phyloP scores from a whole-genome alignment of 2,888 invertebrate species.

The Erebia aethiops region DNA sequence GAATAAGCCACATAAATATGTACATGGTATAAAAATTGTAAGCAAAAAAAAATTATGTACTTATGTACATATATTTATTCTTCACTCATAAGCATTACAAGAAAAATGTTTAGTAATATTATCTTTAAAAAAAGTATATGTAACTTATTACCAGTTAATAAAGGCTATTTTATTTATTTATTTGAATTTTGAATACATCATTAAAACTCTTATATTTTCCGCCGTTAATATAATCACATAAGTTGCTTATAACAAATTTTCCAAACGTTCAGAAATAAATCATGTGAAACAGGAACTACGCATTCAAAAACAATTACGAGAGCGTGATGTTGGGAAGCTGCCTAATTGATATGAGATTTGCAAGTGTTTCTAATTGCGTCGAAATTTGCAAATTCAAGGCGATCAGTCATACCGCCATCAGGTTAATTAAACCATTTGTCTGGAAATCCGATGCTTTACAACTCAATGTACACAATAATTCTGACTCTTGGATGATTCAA shows the following conservation, averaged over 20 bases:
- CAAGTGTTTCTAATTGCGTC: constrained; percentile 80
- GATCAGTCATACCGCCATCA: constrained; percentile 80
- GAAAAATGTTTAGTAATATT: too few relatives aligned
- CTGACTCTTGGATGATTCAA: background rate
- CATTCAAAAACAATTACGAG: constrained; percentile 81
- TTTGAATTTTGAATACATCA: too few relatives aligned
- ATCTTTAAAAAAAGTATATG: too few relatives aligned
- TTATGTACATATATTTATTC: too few relatives aligned
- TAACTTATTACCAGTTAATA: too few relatives aligned
- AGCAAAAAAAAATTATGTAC: too few relatives aligned
- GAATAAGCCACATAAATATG: too few relatives aligned
- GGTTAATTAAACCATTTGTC: constrained; percentile 83
- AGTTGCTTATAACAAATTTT: constrained; percentile 18
- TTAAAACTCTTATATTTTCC: background rate
- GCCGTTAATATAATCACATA: background rate
- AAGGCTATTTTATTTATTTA: too few relatives aligned
- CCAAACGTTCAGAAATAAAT: constrained; percentile 59
- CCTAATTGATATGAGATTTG: constrained; percentile 83
- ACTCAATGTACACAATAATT: constrained; percentile 45
- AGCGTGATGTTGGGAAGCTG: constrained; percentile 78
- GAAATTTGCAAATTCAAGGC: constrained; percentile 75
- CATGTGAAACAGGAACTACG: constrained; percentile 70
- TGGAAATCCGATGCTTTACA: constrained; percentile 59
- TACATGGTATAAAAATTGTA: too few relatives aligned
- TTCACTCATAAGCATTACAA: too few relatives aligned